Evolutionary conservation across 2,888 invertebrate species (phyloP).

Genomic region (Horisme vitalbata): DNA sequence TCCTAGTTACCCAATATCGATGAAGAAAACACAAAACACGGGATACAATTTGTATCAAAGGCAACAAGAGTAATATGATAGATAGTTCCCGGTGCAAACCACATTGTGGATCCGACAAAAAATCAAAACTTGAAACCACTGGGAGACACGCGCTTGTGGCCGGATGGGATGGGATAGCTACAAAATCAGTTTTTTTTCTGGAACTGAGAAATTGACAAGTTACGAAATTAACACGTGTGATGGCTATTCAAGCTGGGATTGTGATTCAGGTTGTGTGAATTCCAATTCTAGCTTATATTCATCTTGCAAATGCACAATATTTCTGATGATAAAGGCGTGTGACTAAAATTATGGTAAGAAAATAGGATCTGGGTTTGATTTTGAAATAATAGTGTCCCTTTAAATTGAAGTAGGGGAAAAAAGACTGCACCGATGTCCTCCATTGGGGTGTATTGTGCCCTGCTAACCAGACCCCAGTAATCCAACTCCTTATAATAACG

Average conservation of each 20-base stretch:
- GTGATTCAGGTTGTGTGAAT: too few relatives aligned
- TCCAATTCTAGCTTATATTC: too few relatives aligned
- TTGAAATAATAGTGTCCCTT: too few relatives aligned
- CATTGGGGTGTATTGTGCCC: too few relatives aligned
- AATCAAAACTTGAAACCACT: slow-evolving; percentile 34
- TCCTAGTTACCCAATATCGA: slow-evolving; percentile 17
- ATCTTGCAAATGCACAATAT: background rate
- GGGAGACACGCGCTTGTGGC: slow-evolving; percentile 53
- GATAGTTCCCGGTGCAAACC: slow-evolving; percentile 35
- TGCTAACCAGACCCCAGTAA: too few relatives aligned
- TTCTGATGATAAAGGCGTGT: too few relatives aligned
- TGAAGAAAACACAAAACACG: slow-evolving; percentile 16
- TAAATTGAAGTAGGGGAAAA: too few relatives aligned
- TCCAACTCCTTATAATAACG: too few relatives aligned
- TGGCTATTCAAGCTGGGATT: background rate
- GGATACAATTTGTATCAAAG: slow-evolving; percentile 26
- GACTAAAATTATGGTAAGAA: too few relatives aligned
- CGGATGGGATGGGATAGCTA: slow-evolving; percentile 33
- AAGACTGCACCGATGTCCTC: too few relatives aligned
- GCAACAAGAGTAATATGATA: slow-evolving; percentile 29
- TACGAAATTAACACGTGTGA: slow-evolving; percentile 11
- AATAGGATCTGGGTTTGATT: too few relatives aligned
- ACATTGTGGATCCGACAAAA: slow-evolving; percentile 28
- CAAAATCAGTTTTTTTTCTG: slow-evolving; percentile 22
- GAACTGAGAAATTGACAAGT: slow-evolving; percentile 6